Conservation (phyloP, 2,888 invertebrate species). For the Pachymerium ferrugineum region DNA sequence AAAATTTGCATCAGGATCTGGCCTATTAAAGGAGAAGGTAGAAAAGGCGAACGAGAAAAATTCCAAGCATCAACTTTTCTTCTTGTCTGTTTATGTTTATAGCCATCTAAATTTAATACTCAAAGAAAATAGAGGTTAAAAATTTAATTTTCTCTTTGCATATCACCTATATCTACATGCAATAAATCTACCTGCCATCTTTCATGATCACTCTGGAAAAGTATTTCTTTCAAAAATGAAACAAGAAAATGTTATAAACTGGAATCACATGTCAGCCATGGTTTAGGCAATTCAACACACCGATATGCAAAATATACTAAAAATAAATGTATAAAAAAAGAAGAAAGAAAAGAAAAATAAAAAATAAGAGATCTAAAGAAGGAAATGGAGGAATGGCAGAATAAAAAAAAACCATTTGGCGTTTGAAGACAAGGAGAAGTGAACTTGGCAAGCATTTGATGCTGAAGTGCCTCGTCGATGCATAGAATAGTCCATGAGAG, state of each 20-base stretch:
- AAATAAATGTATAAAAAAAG: background rate
- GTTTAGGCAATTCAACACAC: background rate
- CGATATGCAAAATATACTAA: background rate
- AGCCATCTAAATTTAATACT: slow-evolving; percentile 3
- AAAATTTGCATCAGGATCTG: slow-evolving; percentile 25
- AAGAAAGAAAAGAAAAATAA: background rate
- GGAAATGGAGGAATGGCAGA: background rate
- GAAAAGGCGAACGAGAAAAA: background rate
- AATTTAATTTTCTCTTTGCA: slow-evolving; percentile 17
- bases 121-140: background rate
- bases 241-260: background rate
- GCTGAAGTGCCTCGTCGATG: slow-evolving; percentile 14
- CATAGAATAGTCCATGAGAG: background rate
- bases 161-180: background rate
- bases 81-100: slow-evolving; percentile 21
- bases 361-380: background rate
- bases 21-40: slow-evolving; percentile 23
- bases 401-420: background rate
- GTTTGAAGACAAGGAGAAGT: background rate
- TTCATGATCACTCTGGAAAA: background rate
- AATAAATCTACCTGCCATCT: background rate
- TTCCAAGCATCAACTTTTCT: slow-evolving; percentile 17
- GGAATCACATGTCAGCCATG: background rate
- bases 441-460: slow-evolving; percentile 21
- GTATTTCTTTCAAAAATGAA: background rate